Base-by-base conservation (phyloP, 2,888 invertebrate species). In the Nematopogon swammerdamellus region DNA sequence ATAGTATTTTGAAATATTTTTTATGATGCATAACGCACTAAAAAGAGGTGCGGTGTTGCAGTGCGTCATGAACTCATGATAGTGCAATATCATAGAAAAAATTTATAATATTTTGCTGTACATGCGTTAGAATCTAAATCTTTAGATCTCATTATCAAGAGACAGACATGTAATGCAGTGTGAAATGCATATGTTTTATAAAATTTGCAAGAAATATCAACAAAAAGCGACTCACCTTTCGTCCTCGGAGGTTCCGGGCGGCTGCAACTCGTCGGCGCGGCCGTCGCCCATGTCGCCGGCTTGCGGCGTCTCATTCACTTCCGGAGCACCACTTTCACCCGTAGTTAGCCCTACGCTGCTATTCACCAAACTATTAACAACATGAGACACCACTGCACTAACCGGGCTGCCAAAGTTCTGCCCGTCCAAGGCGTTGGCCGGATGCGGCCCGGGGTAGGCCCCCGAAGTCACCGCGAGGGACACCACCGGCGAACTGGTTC, bases 401-500 rank as follows among this genome's bases (percentile, higher is more conserved):
- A 80, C 80, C 46, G 80, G 80, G 64, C 80, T 80, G 49, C 80
- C 79, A 57, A 80, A 80, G 62, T 75, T 72, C 61, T 80, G 80
- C 61, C 70, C 69, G 57, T 80, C 80, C 19, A 67, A 61, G 45
- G 70, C 57, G 54, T 69, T 75, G 29, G 62, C 59, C 11, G 36
- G 14, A 8, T 14, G 8, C 11, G 36, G 36, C 36, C 3, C 3
- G 50, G 66, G 70, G 48, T 75, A 75, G 46, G 70, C 72, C 3
- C 70, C 66, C 16, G 79, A 76, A 57, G 58, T 77, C 49, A 73
- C 79, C 18, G 80, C 80, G 67, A 80, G 63, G 20, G 79, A 76
- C 53, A 80, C 80, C 42, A 80, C 79, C 6, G 80, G 80, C 2
- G 80, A 80, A 59, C 79, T 80, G 60, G 80, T 80, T 50, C 80